Evolutionary conservation across 2,888 invertebrate species (phyloP), one percentile per base, ranked within the genome.

Genomic region (Rotaria socialis): DNA sequence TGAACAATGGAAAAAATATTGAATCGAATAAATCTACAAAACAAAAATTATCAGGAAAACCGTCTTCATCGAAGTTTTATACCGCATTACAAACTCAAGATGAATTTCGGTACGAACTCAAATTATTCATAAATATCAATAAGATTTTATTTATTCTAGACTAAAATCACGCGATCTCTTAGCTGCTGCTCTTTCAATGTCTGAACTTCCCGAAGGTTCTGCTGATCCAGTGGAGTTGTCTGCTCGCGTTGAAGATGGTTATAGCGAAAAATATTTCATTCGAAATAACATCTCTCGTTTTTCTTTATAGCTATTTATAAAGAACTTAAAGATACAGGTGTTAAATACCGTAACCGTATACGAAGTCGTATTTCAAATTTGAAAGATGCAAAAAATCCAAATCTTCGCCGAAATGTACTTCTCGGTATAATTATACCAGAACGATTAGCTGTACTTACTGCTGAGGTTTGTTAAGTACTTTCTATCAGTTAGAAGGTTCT

Each of bases 351-450:
- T 91, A 97, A 97, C 90, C 94, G 97, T 89, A 94, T 99, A 3
- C 93, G 99, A 87, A 97, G 97, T 88, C 93, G 99, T 89, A 95
- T 99, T 87, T 95, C 97, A n/a, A 99, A 99, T 91, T 92, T 99
- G 50, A 96, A 96, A 90, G 99, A 99, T 92, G 92, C 93, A 0
- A 98, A 98, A 92, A 99, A 99, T 92, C 96, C 96, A 2, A 95
- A 94, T 75, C 92, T 99, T 87, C 93, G 97, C 88, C 94, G 95
- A 85, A 98, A 97, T 92, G 97, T 96, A 88, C 93, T 99, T 85
- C 94, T 95, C 89, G 97, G 97, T 19, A 94, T 94, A 16, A 94
- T 97, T 67, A 91, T 93, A 2, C 95, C 97, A 1, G 93, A 94
- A 55, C 94, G 95, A 88, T 93, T 99, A 88, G 97, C 99, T 41